phyloP scores from a whole-genome alignment of 2,797 vertebrate species.

The Tiaroga cobitis region DNA sequence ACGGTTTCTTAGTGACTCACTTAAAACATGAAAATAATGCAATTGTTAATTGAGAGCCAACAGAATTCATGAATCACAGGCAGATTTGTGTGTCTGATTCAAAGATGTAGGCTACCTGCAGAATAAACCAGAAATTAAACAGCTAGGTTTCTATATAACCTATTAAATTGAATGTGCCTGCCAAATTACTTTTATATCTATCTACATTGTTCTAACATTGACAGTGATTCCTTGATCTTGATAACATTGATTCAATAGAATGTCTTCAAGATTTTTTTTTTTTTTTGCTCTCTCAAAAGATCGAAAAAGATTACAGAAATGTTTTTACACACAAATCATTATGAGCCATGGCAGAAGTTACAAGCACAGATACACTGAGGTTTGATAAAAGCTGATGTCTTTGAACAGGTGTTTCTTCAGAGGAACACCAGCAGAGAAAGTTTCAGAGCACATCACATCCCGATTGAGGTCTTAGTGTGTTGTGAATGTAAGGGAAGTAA shows the following conservation, averaged over 20 bases:
- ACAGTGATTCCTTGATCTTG: background rate
- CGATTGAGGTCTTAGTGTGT: background rate
- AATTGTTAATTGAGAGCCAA: background rate
- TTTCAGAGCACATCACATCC: background rate
- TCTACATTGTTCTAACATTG: background rate
- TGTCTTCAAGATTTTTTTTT: background rate
- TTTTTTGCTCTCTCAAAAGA: background rate
- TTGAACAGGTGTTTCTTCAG: background rate
- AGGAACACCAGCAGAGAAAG: background rate
- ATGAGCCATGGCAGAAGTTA: background rate
- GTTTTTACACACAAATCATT: background rate
- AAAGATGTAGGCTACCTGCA: too few species aligned
- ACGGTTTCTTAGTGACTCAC: background rate
- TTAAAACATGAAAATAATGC: background rate
- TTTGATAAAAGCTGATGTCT: background rate
- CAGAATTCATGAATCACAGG: too few species aligned
- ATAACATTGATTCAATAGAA: background rate
- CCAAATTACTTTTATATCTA: background rate
- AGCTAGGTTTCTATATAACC: too few species aligned
- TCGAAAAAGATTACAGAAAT: background rate
- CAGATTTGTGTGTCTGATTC: background rate
- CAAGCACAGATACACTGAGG: background rate
- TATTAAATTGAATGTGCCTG: background rate
- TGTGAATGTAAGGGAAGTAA: background rate
- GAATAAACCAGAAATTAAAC: background rate